phyloP scores from a whole-genome alignment of 2,797 vertebrate genomes.

The Menidia menidia region DNA sequence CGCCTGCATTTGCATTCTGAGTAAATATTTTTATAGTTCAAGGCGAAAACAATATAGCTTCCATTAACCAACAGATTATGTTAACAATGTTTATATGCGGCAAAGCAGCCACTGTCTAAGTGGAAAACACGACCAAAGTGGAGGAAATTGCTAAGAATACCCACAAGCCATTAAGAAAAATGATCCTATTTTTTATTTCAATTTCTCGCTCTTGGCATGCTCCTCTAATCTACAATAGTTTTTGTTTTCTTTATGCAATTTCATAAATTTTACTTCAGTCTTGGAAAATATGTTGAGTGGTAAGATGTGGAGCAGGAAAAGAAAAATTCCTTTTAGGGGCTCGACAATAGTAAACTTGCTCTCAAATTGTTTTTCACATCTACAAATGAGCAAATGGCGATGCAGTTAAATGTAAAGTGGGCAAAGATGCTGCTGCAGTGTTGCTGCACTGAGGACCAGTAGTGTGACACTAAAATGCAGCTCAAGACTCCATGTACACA shows the following conservation, averaged over 20 bases:
- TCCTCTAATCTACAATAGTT: slow-evolving; percentile 30
- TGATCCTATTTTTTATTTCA: slow-evolving; percentile 22
- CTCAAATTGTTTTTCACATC: slow-evolving; percentile 10
- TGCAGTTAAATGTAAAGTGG: neutral
- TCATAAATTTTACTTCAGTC: neutral
- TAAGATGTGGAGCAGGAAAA: neutral
- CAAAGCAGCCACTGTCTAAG: slow-evolving; percentile 27
- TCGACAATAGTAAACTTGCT: neutral
- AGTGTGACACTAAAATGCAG: slow-evolving; percentile 24
- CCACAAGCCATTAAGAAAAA: slow-evolving; percentile 40
- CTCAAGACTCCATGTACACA: neutral
- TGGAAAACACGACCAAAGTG: slow-evolving; percentile 46
- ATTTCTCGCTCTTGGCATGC: slow-evolving; percentile 29
- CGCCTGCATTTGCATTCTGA: slow-evolving; percentile 12
- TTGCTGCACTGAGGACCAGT: neutral
- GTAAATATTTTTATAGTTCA: slow-evolving; percentile 33
- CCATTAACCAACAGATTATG: slow-evolving; percentile 15
- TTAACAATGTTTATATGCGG: slow-evolving; percentile 19
- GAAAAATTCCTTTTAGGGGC: neutral
- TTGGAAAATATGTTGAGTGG: slow-evolving; percentile 3
- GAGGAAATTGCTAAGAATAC: slow-evolving; percentile 59
- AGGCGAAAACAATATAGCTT: slow-evolving; percentile 7
- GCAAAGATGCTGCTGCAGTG: slow-evolving; percentile 18
- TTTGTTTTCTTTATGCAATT: slow-evolving; percentile 24
- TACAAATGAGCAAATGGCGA: slow-evolving; percentile 18